Base-by-base conservation (phyloP, 1,140 invertebrate genomes). In the Drosophila sp. region DNA sequence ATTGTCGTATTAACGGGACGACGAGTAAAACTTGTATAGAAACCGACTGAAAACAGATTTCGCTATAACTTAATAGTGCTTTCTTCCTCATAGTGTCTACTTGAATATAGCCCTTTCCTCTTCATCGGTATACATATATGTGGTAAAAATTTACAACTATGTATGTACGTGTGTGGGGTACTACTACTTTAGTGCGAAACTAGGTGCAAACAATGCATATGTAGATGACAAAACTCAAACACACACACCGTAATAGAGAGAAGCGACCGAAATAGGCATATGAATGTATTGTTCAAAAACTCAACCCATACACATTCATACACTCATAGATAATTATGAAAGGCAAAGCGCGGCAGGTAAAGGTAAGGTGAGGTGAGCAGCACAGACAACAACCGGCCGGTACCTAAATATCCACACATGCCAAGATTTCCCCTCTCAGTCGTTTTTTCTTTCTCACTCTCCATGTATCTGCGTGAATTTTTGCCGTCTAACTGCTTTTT, bases 251-350 rank as follows among this genome's bases (percentile, higher is more conserved):
- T 44, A 66, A 41, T 35, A 60, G 35, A 73, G 33, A 76, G 54
- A 75, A 84, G 71, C 64, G 81, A 65, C 66, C 64, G 50, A 83
- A 85, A 78, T 81, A 86, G 75, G 73, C 78, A 79, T 50, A 27
- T 10, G 4, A 50, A 50, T 27, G 44, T 50, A 50, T 50, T 50
- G 44, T 50, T 50, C 41, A 60, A 35, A 17, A 17, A 17, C 17
- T 17, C 17, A 17, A 60, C 23, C 17, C 47, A 54, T 3, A 30
- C 29, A 71, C 27, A 55, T 30, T 58, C 54, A 70, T 66, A 40
- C 23, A 68, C 32, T 38, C 67, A 80, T 66, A 89, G 63, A 76
- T 87, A 80, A 87, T 87, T 83, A 89, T 87, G 84, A 87, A 87
- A 89, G 73, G 73, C 84, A 47, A 60, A 87, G 84, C 44, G 44